Base-by-base conservation (phyloP, 2,888 invertebrate genomes). In the Coenonympha glycerion region DNA sequence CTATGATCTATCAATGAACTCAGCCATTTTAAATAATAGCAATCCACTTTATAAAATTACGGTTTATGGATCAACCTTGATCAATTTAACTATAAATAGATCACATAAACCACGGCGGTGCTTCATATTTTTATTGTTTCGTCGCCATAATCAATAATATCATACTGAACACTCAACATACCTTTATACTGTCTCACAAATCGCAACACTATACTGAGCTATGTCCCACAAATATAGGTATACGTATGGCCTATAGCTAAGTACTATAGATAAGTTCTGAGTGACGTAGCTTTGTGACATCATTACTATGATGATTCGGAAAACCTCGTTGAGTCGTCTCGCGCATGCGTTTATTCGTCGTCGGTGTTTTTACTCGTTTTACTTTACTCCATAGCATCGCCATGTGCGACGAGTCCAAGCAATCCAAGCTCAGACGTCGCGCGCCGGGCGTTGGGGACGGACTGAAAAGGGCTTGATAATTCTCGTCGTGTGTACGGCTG, bases 281-380 rank as follows among this genome's bases (percentile, higher is more conserved):
- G n/a, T n/a, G n/a, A 64, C 69, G 71, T 69, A 62, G 59, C 53
- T 22, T 33, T 47, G 53, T 55, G 55, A 55, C 55, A 55, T 55
- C 55, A 73, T 73, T 69, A 71, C 55, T 57, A 56, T 60, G 64
- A 65, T 69, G 64, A 67, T 65, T 69, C 60, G 73, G 76, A 76
- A 79, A 82, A 78, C 74, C 71, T 71, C 73, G n/a, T n/a, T n/a
- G n/a, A n/a, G n/a, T n/a, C n/a, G 70, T 68, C 66, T 66, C 66
- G 81, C 83, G 75, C 84, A 82, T 85, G 84, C 84, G 84, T 79
- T 24, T 75, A 76, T 73, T 71, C 65, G 73, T 70, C 69, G 74
- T 73, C 66, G 30, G 49, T 68, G 63, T 66, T 65, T 63, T 67
- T 66, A 33, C 24, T 34, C 34, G 34, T 45, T 45, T 45, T 34